Evolutionary conservation across 2,888 invertebrate species (phyloP), one percentile per base, ranked within the genome.

Genomic region (Antheraea yamamai): DNA sequence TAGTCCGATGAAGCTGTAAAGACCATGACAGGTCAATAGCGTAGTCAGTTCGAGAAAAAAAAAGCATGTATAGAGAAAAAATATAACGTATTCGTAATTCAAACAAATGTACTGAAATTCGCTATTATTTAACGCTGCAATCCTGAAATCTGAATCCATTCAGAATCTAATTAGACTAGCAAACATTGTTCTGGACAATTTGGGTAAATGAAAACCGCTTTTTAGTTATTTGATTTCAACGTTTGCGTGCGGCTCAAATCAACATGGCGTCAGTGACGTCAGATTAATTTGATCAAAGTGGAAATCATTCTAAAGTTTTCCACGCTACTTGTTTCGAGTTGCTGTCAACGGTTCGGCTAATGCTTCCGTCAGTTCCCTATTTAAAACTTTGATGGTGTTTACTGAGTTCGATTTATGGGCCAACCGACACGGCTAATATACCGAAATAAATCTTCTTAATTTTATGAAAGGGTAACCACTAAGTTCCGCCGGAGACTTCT

Each of bases 371-470:
- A 88, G 86, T 79, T 88, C 90, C 91, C 89, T 90, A 92, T 91
- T 92, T 91, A 91, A 92, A 93, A 92, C 92, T 93, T 89, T 90
- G 91, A 93, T 91, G 89, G 87, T 90, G 90, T 93, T 92, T 91
- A 91, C 85, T 81, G 75, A 78, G 81, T 79, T 78, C 81, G 82
- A 88, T 91, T 91, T 92, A 90, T 89, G 83, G 84, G 81, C 79
- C 81, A 84, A 55, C 73, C 64, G 64, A 52, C 68, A 68, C 61
- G 30, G 64, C 66, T 66, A 55, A 75, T 66, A 30, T 74, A 71
- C 23, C 18, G 51, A 35, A 70, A 58, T 74, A 35, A 77, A 80
- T 80, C 81, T 75, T 77, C 74, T 80, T 78, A 76, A 77, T 76
- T 80, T 77, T 79, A 77, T 77, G 81, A 78, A 72, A 76, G 77